phyloP scores from a whole-genome alignment of 1,140 invertebrate genomes.

The Trichonephila inaurata region DNA sequence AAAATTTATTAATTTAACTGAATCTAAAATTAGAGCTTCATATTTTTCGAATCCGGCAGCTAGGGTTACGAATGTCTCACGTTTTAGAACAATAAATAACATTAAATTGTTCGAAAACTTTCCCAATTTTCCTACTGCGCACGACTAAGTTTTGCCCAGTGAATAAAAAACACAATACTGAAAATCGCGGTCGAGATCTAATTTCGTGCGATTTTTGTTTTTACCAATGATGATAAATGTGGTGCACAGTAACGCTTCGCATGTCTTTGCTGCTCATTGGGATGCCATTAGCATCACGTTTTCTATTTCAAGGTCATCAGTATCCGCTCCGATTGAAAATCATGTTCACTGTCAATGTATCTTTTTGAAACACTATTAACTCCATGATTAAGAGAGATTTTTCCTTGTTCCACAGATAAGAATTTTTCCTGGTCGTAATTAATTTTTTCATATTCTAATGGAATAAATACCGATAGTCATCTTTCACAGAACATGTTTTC shows the following conservation, averaged over 20 bases:
- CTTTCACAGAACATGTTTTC: background rate
- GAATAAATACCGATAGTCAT: background rate
- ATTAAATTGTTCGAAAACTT: background rate
- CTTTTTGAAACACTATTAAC: background rate
- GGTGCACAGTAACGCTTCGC: background rate
- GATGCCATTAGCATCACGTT: background rate
- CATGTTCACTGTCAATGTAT: background rate
- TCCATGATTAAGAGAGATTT: background rate
- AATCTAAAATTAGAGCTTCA: no score
- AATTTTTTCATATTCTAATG: background rate
- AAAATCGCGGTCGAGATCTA: background rate
- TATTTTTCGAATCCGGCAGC: no score
- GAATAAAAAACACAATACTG: background rate
- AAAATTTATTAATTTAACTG: no score
- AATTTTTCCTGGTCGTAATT: background rate
- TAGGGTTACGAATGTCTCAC: no score
- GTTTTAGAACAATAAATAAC: background rate
- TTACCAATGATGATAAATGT: constrained; percentile 6
- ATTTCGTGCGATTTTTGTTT: background rate
- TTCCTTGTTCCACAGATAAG: background rate
- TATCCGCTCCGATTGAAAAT: background rate
- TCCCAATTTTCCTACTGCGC: background rate
- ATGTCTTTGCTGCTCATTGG: constrained; percentile 1
- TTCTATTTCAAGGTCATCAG: constrained; percentile 39
- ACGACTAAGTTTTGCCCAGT: background rate